Base-by-base conservation (phyloP, 2,888 invertebrate genomes). In the Panopea generosa region DNA sequence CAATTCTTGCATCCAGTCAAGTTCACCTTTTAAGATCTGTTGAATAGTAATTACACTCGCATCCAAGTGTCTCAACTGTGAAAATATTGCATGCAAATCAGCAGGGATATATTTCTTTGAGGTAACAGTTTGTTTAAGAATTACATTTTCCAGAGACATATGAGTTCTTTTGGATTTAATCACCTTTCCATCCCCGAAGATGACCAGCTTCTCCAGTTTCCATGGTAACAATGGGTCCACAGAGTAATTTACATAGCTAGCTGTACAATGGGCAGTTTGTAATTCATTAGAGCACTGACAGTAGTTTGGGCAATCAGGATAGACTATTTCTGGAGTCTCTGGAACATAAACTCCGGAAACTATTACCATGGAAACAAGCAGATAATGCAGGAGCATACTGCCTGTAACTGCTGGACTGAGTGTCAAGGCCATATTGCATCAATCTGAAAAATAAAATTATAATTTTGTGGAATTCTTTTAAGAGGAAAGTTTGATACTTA, bases 11-110 rank as follows among this genome's bases (percentile, higher is more conserved):
- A 70, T 45, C 9, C 26, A 18, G 0, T 18, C 29, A 22, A 80
- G 73, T 9, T 72, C 73, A 29, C 26, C 20, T 9, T 52, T 18
- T 27, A 65, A 26, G n/a, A 79, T 38, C 40, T 62, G 43, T 9
- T 33, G 18, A 18, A 79, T 63, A 11, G 75, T 61, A n/a, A 76
- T 43, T 43, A 65, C 53, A 20, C 69, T 71, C 11, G 75, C 55
- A 27, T 79, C 68, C 20, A 79, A 63, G n/a, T 68, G 56, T 18
- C 24, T 60, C 33, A 79, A 40, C 29, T 57, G 20, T 9, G 29
- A 53, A 27, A 76, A 66, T 26, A 50, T 27, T 47, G 26, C 11
- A 18, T 26, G 18, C 20, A 11, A 6, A 24, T 49, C 26, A 20
- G 47, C n/a, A 11, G 16, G 6, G n/a, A n/a, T n/a, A n/a, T n/a